A percentile compares a stretch with the other conserved stretches of the same genome.
Evolutionary conservation across 2,888 invertebrate genomes (phyloP).

Genomic region (Melinaea menophilus): DNA sequence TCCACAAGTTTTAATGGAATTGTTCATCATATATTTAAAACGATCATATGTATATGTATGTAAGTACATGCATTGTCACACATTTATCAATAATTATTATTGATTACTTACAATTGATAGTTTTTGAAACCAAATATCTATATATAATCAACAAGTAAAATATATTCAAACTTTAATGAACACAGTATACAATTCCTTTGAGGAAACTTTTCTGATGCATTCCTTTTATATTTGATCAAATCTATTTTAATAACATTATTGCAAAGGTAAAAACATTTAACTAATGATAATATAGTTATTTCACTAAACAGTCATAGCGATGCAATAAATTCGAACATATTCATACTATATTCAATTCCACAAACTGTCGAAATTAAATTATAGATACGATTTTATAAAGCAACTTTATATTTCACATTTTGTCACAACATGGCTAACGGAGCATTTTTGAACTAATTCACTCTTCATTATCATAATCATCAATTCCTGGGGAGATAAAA

Average conservation of each 20-base stretch:
- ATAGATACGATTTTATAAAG: constrained; percentile 16
- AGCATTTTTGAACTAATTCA: constrained; percentile 59
- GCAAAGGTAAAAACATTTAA: constrained; percentile 31
- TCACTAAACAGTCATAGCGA: constrained; percentile 6
- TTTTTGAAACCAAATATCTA: too few species aligned
- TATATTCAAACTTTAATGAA: background rate
- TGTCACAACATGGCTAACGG: constrained; percentile 72
- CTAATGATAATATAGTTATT: background rate
- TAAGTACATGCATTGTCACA: background rate
- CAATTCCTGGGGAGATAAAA: constrained; percentile 75
- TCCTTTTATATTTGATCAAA: constrained; percentile 10
- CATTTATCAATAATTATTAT: too few species aligned
- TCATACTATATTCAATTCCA: constrained; percentile 33
- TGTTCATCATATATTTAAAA: constrained; percentile 1
- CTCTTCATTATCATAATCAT: constrained; percentile 57
- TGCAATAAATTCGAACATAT: constrained; percentile 1
- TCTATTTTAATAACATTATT: constrained; percentile 21
- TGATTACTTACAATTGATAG: too few species aligned
- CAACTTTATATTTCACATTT: constrained; percentile 53
- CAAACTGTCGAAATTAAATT: constrained; percentile 12
- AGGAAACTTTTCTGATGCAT: constrained; percentile 30
- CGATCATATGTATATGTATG: background rate
- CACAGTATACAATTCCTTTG: constrained; percentile 39
- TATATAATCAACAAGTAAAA: too few species aligned
- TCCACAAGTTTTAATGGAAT: background rate